Conservation (phyloP, 30 jellyfish, hydroid and myxozoan genomes). For the Phacellophora camtschatica region DNA sequence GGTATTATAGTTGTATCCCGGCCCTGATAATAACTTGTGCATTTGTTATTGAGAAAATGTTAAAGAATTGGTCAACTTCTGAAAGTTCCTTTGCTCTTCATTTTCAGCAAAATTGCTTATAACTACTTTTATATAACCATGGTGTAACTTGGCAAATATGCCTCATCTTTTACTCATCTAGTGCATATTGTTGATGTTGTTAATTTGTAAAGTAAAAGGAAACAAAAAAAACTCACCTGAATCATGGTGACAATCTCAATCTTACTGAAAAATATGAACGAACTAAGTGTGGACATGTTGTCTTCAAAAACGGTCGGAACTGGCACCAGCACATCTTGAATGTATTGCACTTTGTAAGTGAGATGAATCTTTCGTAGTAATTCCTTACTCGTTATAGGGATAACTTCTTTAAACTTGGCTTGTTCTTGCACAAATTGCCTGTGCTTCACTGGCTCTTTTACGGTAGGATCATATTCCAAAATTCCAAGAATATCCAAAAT, state of each 20-base stretch:
- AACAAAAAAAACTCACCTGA: slow-evolving; percentile 60
- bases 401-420: slow-evolving; percentile 83
- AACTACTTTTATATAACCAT: no score
- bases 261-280: slow-evolving; percentile 89
- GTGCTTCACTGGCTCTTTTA: slow-evolving; percentile 74
- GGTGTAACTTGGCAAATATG: no score
- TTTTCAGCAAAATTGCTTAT: no score
- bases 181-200: no score
- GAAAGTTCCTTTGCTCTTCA: no score
- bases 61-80: no score
- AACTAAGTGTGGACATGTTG: slow-evolving; percentile 89
- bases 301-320: slow-evolving; percentile 96
- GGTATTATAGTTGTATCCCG: no score
- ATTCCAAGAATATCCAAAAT: slow-evolving; percentile 92
- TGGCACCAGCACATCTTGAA: slow-evolving; percentile 92
- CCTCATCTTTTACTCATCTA: no score
- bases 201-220: no score
- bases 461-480: slow-evolving; percentile 89
- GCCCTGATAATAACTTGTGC: no score
- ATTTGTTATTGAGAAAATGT: no score
- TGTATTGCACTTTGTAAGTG: slow-evolving; percentile 90
- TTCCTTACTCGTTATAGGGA: slow-evolving; percentile 84
- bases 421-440: slow-evolving; percentile 76
- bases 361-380: slow-evolving; percentile 80
- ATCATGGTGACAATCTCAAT: slow-evolving; percentile 86